Base-by-base conservation (phyloP, 2,888 invertebrate genomes). In the Elysia crispata region DNA sequence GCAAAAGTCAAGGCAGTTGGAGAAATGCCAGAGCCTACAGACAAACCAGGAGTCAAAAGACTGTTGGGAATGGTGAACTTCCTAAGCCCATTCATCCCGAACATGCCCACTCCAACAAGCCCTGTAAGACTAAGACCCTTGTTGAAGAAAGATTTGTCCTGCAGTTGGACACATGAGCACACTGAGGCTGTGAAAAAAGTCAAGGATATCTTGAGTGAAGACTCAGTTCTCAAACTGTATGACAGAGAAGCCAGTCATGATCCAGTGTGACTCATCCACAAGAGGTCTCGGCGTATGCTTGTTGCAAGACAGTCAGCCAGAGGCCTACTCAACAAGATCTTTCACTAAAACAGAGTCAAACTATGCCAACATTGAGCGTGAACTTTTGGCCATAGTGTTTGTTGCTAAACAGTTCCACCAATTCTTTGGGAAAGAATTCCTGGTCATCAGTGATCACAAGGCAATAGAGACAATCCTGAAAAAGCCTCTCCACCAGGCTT, bases 301-400 rank as follows among this genome's bases (percentile, higher is more conserved):
- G 13, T 18, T 85, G 31, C 86, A 86, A 62, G n/a, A 84, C 3
- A 79, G 75, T 11, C 77, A 84, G 57, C 82, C 83, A 20, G 67
- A 86, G 1, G 84, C 85, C 1, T n/a, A 84, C 83, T 81, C 84
- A 1, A 75, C 80, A 13, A 66, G 84, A 33, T 76, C 85, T 11
- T 73, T 85, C 20, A 85, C 82, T 5, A 69, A 72, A 50, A 81
- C 82, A 8, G 84, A 86, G 50, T 77, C 76, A 13, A 62, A 76
- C 50, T 86, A 85, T 64, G 84, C 86, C 6, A 84, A 86, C 57
- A 86, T 87, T 15, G 86, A 88, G 75, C 85, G 86, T 60, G 88
- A 86, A 64, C 50, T 82, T 5, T 74, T 86, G 0, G 81, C 85
- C 0, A 75, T 88, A 11, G 82, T 83, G 13, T 86, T 82, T 30